Evolutionary conservation across 2,888 invertebrate species (phyloP), one percentile per base, ranked within the genome.

Genomic region (Lasius fuliginosus): DNA sequence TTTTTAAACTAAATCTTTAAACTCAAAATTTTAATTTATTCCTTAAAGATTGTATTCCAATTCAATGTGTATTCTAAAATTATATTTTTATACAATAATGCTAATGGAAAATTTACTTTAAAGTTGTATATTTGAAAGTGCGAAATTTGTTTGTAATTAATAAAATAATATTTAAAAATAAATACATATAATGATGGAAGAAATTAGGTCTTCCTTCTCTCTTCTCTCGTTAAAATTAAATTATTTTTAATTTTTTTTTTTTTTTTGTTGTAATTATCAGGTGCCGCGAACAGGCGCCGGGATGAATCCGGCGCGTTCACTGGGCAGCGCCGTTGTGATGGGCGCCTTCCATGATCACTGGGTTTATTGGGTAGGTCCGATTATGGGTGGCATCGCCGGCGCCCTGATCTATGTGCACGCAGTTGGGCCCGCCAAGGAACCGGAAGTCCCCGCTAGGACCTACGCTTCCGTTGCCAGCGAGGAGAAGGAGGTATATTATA

Each of bases 321-420:
- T 99, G 92, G 99, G 99, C 84, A 98, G 98, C 0, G 98, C 99
- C 2, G 96, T 98, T 36, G 97, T 98, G 83, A 96, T 97, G 88
- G 96, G 96, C 85, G 95, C 95, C 46, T 99, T 98, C 97, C 95
- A 95, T 4, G 95, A 98, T 90, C 99, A 99, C 92, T 99, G 98
- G 98, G 97, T 98, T 0, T 98, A 98, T 95, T 98, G 98, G 98
- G 96, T 97, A n/a, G 98, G 98, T 0, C 98, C 98, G 0, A 96
- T 98, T 85, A 95, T 97, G 1, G 98, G 98, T 58, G 98, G 98
- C 8, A 96, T 98, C 74, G 96, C 97, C 0, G 98, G 97, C 3
- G 97, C 97, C 5, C 95, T 98, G 36, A 95, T 98, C 69, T 98
- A 98, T 95, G 96, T 97, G 58, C 96, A 96, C 94, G 94, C 94